Base-by-base conservation (phyloP, 2,113 vertebrate species). In the Labeo rohita region DNA sequence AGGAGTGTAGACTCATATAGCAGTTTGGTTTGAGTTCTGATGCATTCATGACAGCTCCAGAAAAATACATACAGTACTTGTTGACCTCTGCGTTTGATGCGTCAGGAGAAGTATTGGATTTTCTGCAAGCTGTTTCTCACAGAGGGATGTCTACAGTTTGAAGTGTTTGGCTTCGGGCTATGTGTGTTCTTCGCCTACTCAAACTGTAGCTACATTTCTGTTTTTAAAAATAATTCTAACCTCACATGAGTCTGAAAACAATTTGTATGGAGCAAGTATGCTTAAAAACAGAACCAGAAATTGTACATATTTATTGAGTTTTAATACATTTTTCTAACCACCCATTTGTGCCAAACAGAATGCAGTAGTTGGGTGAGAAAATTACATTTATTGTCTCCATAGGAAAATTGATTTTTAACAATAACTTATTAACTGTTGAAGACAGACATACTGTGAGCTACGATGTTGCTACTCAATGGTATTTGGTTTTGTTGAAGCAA, bases 71-170 rank as follows among this genome's bases (percentile, higher is more conserved):
- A 18, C 61, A 28, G n/a, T 28, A 16, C 52, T 18, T 80, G 11
- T 61, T 43, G 77, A 61, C 52, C 79, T 50, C 11, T n/a, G n/a
- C 6, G 23, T 81, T 66, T 66, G 23, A 81, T 66, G 45, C 5
- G 45, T 81, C 61, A 81, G 43, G 28, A 66, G 4, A 81, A 81
- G 45, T 50, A 66, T 81, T 49, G 13, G 43, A 81, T 80, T 80
- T 80, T 45, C 54, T 23, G 18, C 39, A 80, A 4, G 3, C 77
- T 80, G 11, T 80, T 80, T 21, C 56, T 23, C 12, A 45, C 56
- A 23, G 77, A 45, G 54, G 45, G 52, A 56, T 80, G 39, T 63
- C 77, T 43, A 43, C 52, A 59, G 34, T 61, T 36, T 80, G 47
- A 80, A 80, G 11, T 63, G 15, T 80, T 9, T 80, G 77, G 28